These are phyloP conservation scores for Napeogenes sylphis DNA, from an alignment of 2,888 invertebrate species.

Conservation along the genomic window DNA sequence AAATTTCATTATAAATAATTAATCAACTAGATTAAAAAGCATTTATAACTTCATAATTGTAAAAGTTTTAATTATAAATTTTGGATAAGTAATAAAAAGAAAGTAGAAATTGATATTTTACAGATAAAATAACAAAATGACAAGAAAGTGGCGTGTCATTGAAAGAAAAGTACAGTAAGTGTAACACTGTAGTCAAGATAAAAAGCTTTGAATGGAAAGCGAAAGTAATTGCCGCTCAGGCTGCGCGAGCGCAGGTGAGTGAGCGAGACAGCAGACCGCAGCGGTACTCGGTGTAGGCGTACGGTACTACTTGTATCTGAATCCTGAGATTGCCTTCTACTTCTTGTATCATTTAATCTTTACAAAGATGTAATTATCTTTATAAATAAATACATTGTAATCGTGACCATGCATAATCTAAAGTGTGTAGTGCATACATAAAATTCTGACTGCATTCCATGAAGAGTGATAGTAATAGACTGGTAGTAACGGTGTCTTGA, in stretches of 20 bases:
- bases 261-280: constrained; percentile 29
- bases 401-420: constrained; percentile 1
- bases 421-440: not conserved
- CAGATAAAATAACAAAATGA: constrained; percentile 9
- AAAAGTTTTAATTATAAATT: no score
- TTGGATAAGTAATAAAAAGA: no score
- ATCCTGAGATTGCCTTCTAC: not conserved
- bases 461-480: constrained; percentile 16
- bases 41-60: no score
- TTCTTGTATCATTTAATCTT: not conserved
- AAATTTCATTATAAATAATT: not conserved
- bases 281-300: constrained; percentile 37
- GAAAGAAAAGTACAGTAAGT: constrained; percentile 37
- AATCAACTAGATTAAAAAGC: no score
- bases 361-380: not conserved
- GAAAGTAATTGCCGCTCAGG: constrained; percentile 60
- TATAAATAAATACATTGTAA: constrained; percentile 6
- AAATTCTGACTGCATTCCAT: constrained; percentile 11
- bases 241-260: constrained; percentile 36
- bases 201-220: constrained; percentile 62
- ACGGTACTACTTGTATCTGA: constrained; percentile 59
- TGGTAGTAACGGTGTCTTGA: not conserved
- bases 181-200: constrained; percentile 33
- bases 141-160: constrained; percentile 31
- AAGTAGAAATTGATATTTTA: not conserved